phyloP scores from a whole-genome alignment of 2,113 vertebrate genomes.

The Trochalopteron elliotii region DNA sequence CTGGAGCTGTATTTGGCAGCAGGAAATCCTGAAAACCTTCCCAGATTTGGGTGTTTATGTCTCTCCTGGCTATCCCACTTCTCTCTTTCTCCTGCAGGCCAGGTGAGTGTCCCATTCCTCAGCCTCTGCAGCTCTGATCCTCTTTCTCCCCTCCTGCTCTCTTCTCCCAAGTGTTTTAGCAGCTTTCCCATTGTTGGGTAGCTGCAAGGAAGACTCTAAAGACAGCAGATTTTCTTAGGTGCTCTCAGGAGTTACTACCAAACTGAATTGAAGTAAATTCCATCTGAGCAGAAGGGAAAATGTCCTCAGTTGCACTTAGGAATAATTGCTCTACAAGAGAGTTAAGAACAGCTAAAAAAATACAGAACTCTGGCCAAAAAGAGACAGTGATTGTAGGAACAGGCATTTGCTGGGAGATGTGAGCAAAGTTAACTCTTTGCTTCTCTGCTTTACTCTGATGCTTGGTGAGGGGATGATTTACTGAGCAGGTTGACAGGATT shows the following conservation, averaged over 20 bases:
- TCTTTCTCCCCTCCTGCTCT: neutral
- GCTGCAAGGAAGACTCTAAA: neutral
- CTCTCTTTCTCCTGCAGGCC: neutral
- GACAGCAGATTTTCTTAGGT: neutral
- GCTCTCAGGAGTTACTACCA: neutral
- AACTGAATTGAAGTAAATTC: neutral
- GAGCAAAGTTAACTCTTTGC: neutral
- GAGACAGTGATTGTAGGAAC: neutral
- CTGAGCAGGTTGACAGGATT: neutral
- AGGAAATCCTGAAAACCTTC: neutral
- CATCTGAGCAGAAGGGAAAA: constrained; percentile 36
- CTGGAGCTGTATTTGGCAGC: neutral
- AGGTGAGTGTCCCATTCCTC: neutral
- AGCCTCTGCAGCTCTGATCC: neutral
- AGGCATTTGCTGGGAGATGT: neutral
- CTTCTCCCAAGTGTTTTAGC: neutral
- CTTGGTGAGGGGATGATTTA: neutral
- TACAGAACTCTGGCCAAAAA: constrained; percentile 37
- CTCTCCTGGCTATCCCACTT: neutral
- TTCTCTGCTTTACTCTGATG: neutral
- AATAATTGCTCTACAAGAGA: constrained; percentile 14
- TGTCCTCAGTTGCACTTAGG: constrained; percentile 25
- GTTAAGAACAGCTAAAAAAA: constrained; percentile 43
- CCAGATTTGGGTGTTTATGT: neutral
- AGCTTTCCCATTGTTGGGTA: neutral